Base-by-base conservation (phyloP, 2,888 invertebrate species). In the Drosophila meridiana region DNA sequence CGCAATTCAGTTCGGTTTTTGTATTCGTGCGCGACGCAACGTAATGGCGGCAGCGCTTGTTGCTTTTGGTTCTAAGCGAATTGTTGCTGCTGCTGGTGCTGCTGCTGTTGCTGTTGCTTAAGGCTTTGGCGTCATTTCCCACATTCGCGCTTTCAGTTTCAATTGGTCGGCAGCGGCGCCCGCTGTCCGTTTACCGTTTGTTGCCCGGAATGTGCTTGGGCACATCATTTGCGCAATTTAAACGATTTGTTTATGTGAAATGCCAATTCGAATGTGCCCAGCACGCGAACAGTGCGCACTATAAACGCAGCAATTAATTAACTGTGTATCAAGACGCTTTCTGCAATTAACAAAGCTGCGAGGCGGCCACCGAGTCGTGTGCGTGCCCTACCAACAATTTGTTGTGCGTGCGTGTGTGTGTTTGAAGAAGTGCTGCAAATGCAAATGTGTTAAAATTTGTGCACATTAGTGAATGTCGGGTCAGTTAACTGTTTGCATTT, bases 1-100 rank as follows among this genome's bases (percentile, higher is more conserved):
- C 60, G 43, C 58, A 69, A 53, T 76, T 90, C 82, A 89, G 89
- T 89, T 78, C 78, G 87, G 76, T 73, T 84, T 78, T 64, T 71
- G 82, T 71, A 69, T 75, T 82, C 89, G 80, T 58, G 58, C 66
- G 76, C 69, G 63, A 66, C 83, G 73, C 82, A 84, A 67, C 90
- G 69, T 64, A 47, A 40, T 55, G 66, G 69, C 73, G n/a, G 71
- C 58, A 64, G 66, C 66, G 62, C 53, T 68, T 45, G 60, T 34
- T 58, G 30, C 48, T 53, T 28, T 32, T 40, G 48, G 38, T 60
- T 60, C 59, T 60, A 50, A 34, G 48, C 34, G 14, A 26, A 8
- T 65, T 45, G 52, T 57, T 36, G 52, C 20, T 20, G 20, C 1
- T 20, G 20, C 20, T 20, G 20, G 20, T 20, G 20, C 50, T 52